phyloP scores from a whole-genome alignment of 2,888 invertebrate species.

The Netelia virgata region DNA sequence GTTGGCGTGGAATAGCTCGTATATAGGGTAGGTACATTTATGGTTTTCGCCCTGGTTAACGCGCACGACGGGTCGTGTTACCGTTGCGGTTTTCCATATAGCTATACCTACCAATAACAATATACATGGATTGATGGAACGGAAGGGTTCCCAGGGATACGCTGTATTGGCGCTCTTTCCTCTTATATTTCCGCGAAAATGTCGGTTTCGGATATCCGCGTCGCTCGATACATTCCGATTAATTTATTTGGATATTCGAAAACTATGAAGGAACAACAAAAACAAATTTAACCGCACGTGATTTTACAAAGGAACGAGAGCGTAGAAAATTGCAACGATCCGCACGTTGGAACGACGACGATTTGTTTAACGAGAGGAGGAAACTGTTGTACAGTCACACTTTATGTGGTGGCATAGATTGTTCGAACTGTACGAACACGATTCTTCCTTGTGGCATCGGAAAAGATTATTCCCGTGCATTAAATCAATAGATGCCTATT shows the following conservation, averaged over 20 bases:
- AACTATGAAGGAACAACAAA: constrained; percentile 1
- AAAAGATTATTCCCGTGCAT: neutral
- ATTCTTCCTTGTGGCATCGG: neutral
- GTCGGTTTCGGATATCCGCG: constrained; percentile 20
- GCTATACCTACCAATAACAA: neutral
- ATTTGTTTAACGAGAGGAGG: constrained; percentile 21
- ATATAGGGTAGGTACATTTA: too few relatives aligned
- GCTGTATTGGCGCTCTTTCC: constrained; percentile 1
- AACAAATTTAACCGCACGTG: neutral
- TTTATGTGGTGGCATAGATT: neutral
- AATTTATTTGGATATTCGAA: constrained; percentile 36
- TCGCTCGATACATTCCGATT: constrained; percentile 22
- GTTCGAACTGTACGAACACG: neutral
- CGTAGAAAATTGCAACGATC: constrained; percentile 31
- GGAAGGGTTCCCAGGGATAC: constrained; percentile 3
- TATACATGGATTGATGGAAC: constrained; percentile 22
- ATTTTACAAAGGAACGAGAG: neutral
- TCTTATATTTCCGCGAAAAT: constrained; percentile 48
- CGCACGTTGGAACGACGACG: neutral
- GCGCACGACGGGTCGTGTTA: neutral
- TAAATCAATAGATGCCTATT: neutral
- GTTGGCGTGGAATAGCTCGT: too few relatives aligned
- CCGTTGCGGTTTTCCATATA: constrained; percentile 12
- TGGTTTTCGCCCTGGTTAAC: too few relatives aligned
- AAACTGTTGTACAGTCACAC: neutral